Conservation (phyloP, 1,140 invertebrate species). For the Aporrectodea caliginosa region DNA sequence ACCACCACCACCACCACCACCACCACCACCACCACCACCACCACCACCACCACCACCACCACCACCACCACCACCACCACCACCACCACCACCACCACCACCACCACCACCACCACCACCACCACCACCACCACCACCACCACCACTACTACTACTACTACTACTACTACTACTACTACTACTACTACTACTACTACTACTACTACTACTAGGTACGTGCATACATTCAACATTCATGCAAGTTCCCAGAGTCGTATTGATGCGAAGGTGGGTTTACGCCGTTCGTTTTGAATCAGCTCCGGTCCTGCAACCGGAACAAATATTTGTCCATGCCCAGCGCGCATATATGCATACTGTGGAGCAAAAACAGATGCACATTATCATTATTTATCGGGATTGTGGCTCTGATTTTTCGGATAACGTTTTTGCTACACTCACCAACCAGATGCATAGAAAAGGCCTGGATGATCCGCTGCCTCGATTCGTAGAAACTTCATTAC, state of each 20-base stretch:
- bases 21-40: neutral
- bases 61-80: neutral
- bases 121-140: neutral
- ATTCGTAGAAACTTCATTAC: too few relatives aligned
- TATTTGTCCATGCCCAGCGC: too few relatives aligned
- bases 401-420: too few relatives aligned
- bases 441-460: too few relatives aligned
- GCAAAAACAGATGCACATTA: too few relatives aligned
- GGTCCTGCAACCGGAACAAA: too few relatives aligned
- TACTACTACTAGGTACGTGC: slow-evolving; percentile 3
- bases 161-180: slow-evolving; percentile 3
- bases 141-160: neutral
- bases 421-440: too few relatives aligned
- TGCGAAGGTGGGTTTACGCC: too few relatives aligned
- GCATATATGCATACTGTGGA: too few relatives aligned
- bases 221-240: neutral
- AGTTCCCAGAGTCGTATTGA: neutral
- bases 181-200: slow-evolving; percentile 3
- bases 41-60: neutral
- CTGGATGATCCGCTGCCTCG: too few relatives aligned
- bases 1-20: neutral
- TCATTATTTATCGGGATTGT: too few relatives aligned
- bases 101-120: neutral
- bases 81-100: neutral
- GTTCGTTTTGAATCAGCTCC: too few relatives aligned